Evolutionary conservation across 2,888 invertebrate species (phyloP), one percentile per base, ranked within the genome.

Genomic region (Cheilosia grossa): DNA sequence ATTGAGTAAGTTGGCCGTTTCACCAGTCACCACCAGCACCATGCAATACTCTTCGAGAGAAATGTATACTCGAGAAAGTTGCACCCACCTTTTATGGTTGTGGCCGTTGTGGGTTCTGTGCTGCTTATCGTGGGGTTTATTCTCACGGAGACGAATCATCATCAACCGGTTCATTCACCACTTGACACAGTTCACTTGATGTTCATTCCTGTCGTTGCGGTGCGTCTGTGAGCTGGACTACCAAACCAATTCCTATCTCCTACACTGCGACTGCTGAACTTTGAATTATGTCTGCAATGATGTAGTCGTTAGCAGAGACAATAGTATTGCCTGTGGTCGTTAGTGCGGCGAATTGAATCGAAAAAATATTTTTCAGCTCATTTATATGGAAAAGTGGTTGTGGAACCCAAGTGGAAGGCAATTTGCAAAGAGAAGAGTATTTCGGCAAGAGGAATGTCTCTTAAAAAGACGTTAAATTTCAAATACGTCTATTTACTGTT

Each of bases 111-210:
- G 21, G 21, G 1, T 21, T 21, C 19, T 9, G 9, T 13, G 4
- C 33, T 33, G 33, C 13, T 17, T 63, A 30, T 19, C 42, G 44
- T 51, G 15, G 15, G 42, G 13, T 33, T 69, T 9, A 9, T 30
- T 79, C 70, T 79, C 63, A 58, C 58, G 30, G 78, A 64, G 70
- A 58, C 63, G 78, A 70, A 79, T 56, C 72, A 64, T 77, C 67
- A 49, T 59, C 30, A 66, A 51, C 42, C 67, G 51, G 67, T 67
- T 51, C 64, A 67, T 67, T 58, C 66, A 58, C 58, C 58, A 75
- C 66, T 58, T 24, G 33, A 47, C 37, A 51, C 42, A 59, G 40
- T 59, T 67, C 58, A 58, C 19, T 51, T 51, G 33, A n/a, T 27
- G 33, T 66, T 66, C 58, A 56, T 47, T 74, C 30, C n/a, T 27